Percentiles rank a stretch among this genome's conserved stretches.
phyloP scores from a whole-genome alignment of 2,113 vertebrate genomes.

The Tapirus terrestris region DNA sequence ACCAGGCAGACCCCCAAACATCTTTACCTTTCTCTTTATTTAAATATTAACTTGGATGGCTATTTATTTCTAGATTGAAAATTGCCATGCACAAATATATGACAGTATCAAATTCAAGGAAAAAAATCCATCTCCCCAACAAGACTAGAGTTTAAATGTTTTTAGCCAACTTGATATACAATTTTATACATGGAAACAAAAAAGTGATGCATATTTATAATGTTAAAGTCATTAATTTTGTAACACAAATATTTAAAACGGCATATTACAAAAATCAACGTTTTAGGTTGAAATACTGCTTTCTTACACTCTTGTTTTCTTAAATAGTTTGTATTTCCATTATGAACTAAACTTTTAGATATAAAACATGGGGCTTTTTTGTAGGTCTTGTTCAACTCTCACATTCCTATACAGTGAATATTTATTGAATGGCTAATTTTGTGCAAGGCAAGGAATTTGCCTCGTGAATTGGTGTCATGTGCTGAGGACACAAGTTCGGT shows the following conservation, averaged over 20 bases:
- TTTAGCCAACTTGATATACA: neutral
- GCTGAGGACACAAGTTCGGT: neutral
- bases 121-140: neutral
- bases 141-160: neutral
- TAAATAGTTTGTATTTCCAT: neutral
- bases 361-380: neutral
- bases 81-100: neutral
- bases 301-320: neutral
- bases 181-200: neutral
- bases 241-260: neutral
- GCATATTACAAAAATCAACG: neutral
- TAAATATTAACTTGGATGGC: neutral
- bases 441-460: neutral
- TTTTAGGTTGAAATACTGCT: neutral
- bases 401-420: neutral
- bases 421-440: neutral
- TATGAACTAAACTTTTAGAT: neutral
- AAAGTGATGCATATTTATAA: neutral
- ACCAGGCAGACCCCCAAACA: no score
- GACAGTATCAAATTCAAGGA: neutral
- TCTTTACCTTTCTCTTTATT: neutral
- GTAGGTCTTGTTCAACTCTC: neutral
- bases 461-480: neutral
- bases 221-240: neutral
- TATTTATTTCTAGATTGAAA: neutral